A percentile compares a stretch with the other conserved stretches of the same genome.
These are phyloP conservation scores for Aromia moschata DNA, from an alignment of 2,888 invertebrate species.

Conservation along the genomic window DNA sequence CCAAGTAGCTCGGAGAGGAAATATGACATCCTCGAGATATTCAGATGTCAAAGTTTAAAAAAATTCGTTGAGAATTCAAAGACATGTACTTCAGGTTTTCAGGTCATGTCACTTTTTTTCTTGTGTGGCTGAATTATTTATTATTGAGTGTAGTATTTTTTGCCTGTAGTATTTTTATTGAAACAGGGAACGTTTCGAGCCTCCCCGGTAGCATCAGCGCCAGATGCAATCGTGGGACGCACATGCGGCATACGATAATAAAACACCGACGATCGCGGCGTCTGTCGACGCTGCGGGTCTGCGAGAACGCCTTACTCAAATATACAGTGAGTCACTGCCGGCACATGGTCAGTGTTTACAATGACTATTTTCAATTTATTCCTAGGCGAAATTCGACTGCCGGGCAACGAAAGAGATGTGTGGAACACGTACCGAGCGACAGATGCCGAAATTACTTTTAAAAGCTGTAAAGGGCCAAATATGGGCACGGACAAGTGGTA, in stretches of 20 bases:
- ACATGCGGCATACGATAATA: slow-evolving; percentile 10
- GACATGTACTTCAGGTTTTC: no score
- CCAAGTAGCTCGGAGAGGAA: no score
- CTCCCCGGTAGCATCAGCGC: slow-evolving; percentile 1
- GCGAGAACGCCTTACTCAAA: slow-evolving; percentile 12
- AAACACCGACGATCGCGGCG: not conserved
- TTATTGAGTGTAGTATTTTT: no score
- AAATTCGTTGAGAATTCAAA: no score
- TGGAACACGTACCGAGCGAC: slow-evolving; percentile 9
- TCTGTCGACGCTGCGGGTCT: slow-evolving; percentile 14
- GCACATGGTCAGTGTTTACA: slow-evolving; percentile 40
- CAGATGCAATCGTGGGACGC: slow-evolving; percentile 1
- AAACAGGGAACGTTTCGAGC: no score
- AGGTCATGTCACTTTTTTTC: no score
- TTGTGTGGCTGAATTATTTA: no score
- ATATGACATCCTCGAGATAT: no score
- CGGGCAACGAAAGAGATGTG: slow-evolving; percentile 14
- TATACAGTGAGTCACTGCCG: slow-evolving; percentile 11
- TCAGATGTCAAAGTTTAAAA: no score
- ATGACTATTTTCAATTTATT: slow-evolving; percentile 37
- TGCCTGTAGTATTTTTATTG: no score
- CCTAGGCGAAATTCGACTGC: slow-evolving; percentile 30
- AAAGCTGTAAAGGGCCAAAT: slow-evolving; percentile 30
- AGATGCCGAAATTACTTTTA: slow-evolving; percentile 32
- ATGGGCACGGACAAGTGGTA: slow-evolving; percentile 27